phyloP scores from a whole-genome alignment of 1,140 invertebrate genomes.

The Neuroterus valhalla region DNA sequence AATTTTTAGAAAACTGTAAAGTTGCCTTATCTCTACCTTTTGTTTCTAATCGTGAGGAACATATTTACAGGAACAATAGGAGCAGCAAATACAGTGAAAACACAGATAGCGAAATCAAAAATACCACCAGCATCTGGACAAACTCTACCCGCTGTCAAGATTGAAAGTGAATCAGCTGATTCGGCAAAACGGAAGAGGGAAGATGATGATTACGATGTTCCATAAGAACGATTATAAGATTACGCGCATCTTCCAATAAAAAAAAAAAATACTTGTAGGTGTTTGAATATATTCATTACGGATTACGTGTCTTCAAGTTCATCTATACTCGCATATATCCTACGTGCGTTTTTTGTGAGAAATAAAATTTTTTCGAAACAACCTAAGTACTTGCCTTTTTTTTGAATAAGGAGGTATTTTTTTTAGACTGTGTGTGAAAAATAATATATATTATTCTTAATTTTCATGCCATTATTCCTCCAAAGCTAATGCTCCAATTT shows the following conservation, averaged over 20 bases:
- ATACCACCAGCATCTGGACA: conserved; percentile 75
- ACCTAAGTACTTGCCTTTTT: conserved; percentile 21
- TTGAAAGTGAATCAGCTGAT: conserved; percentile 66
- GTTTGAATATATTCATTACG: conserved; percentile 27
- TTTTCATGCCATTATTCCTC: too few relatives aligned
- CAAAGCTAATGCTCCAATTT: too few relatives aligned
- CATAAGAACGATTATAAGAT: conserved; percentile 52
- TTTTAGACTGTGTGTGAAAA: neutral
- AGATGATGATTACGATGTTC: conserved; percentile 82
- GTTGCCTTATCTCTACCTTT: too few relatives aligned
- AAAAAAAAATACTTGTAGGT: neutral
- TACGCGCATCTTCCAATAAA: conserved; percentile 13
- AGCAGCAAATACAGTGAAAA: conserved; percentile 66
- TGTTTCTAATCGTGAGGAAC: too few relatives aligned
- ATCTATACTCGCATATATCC: too few relatives aligned
- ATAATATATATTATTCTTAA: too few relatives aligned
- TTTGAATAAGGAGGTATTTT: neutral
- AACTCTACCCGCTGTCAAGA: conserved; percentile 66
- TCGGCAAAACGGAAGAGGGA: conserved; percentile 75
- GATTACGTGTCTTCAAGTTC: conserved; percentile 29
- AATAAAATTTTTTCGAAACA: conserved; percentile 31
- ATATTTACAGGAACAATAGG: conserved; percentile 54
- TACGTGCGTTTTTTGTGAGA: neutral
- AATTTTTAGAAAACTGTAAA: too few relatives aligned
- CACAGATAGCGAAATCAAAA: conserved; percentile 75